Conservation (phyloP, 30 jellyfish, hydroid and myxozoan species). For the Rhopilema esculentum region DNA sequence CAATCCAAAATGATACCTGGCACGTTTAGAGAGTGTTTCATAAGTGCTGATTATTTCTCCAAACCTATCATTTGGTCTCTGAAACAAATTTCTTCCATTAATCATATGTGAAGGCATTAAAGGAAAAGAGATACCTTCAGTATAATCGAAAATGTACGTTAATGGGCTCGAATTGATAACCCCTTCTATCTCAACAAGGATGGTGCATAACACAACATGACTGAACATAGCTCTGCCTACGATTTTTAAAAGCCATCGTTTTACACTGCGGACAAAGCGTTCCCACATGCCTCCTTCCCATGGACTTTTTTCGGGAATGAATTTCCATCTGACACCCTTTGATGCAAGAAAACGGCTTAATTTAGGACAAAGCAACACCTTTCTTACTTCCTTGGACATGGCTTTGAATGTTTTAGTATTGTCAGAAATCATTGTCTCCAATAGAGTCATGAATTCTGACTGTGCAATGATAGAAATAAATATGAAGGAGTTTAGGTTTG, state of each 20-base stretch:
- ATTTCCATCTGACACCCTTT: conserved; percentile 38
- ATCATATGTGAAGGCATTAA: conserved; percentile 51
- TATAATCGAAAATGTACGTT: too few species aligned
- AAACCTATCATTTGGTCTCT: neutral
- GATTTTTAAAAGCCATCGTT: conserved; percentile 29
- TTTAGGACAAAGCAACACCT: conserved; percentile 12
- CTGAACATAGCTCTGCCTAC: conserved; percentile 53
- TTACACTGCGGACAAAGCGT: conserved; percentile 24
- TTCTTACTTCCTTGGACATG: conserved; percentile 48
- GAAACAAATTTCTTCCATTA: conserved; percentile 2
- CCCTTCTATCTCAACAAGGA: conserved; percentile 20
- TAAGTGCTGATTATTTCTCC: conserved; percentile 20
- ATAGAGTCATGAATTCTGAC: too few species aligned
- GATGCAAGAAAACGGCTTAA: conserved; percentile 1
- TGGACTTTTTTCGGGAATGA: conserved; percentile 9
- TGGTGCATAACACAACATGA: conserved; percentile 13
- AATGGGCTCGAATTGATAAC: conserved; percentile 45
- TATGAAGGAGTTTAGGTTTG: too few species aligned
- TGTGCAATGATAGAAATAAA: too few species aligned
- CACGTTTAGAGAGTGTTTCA: conserved; percentile 4
- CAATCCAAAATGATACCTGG: conserved; percentile 4
- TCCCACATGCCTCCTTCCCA: conserved; percentile 65
- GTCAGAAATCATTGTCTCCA: conserved; percentile 28
- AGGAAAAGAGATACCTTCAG: conserved; percentile 53
- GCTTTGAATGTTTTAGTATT: conserved; percentile 56